Conservation (phyloP, 2,888 invertebrate species). For the Vannuccia rotundouncinata region DNA sequence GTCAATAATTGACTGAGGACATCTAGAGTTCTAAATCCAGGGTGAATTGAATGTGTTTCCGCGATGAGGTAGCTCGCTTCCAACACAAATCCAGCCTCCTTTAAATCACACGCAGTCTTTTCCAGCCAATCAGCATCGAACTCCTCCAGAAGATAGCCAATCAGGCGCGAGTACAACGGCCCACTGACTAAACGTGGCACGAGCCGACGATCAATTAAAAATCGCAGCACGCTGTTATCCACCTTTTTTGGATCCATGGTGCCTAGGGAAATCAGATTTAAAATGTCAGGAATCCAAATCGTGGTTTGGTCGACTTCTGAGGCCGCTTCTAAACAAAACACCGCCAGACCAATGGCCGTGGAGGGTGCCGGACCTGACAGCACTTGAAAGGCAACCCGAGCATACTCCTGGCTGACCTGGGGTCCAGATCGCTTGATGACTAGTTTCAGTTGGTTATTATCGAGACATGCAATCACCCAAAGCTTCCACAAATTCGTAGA, state of each 20-base stretch:
- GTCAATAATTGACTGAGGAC: not conserved
- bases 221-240: not conserved
- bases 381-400: not conserved
- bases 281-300: not conserved
- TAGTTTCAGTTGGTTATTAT: not conserved
- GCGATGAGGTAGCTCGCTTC: not conserved
- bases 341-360: not conserved
- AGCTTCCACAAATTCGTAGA: not conserved
- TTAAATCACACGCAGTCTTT: not conserved
- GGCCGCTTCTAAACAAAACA: not conserved
- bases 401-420: not conserved
- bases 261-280: not conserved
- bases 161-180: not conserved
- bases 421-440: not conserved
- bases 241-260: not conserved
- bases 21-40: not conserved
- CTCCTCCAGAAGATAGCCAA: constrained; percentile 4
- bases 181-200: not conserved
- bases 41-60: not conserved
- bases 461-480: not conserved
- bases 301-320: not conserved
- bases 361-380: not conserved
- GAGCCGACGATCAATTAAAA: not conserved
- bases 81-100: not conserved
- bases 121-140: constrained; percentile 6